Percentiles rank a stretch among this genome's conserved stretches.
Evolutionary conservation across 1,140 invertebrate species (phyloP).

Genomic region (Metaphire vulgaris): DNA sequence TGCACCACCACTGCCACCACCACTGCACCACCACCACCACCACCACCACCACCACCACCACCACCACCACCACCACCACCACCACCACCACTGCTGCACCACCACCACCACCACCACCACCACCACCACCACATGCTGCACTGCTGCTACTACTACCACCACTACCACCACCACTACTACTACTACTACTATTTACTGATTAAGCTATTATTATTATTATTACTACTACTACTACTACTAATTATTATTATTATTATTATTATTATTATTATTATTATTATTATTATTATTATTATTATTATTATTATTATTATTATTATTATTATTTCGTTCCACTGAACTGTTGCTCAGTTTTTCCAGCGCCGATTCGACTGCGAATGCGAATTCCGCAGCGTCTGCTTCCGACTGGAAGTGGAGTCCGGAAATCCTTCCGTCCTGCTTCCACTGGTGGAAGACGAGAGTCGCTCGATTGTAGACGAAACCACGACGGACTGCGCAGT

Average conservation of each 20-base stretch:
- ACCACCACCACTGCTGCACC: background rate
- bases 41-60: constrained; percentile 1
- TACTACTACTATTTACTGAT: too few relatives aligned
- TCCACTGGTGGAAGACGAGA: constrained; percentile 93
- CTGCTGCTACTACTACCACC: too few relatives aligned
- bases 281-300: too few relatives aligned
- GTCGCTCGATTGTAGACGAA: constrained; percentile 98
- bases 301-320: too few relatives aligned
- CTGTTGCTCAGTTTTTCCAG: background rate
- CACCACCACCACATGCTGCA: background rate
- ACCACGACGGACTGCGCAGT: constrained; percentile 90
- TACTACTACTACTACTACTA: too few relatives aligned
- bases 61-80: constrained; percentile 1
- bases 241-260: too few relatives aligned
- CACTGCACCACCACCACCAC: background rate
- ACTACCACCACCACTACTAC: too few relatives aligned
- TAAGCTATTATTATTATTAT: too few relatives aligned
- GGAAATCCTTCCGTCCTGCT: background rate
- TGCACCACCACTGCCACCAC: too few relatives aligned
- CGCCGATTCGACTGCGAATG: background rate
- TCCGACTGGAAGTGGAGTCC: background rate
- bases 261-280: too few relatives aligned
- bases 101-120: background rate
- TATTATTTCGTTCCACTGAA: background rate
- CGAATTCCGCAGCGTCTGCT: background rate